A percentile compares a stretch with the other conserved stretches of the same genome.
Conservation (phyloP, 2,797 vertebrate genomes). For the Falco biarmicus region DNA sequence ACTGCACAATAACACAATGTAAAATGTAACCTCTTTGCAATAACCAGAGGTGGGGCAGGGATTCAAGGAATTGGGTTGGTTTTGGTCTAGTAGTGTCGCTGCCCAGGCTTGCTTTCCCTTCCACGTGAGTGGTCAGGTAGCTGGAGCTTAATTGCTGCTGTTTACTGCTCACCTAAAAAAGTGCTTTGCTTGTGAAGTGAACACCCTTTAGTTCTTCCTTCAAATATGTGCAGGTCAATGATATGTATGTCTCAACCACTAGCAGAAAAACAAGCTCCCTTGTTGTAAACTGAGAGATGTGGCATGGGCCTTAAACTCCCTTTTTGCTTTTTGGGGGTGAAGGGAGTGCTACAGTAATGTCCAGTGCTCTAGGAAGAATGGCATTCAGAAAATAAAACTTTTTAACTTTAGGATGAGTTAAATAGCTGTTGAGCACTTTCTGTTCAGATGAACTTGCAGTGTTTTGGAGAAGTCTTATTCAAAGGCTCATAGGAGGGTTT, state of each 20-base stretch:
- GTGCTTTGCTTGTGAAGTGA: neutral
- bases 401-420: neutral
- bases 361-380: neutral
- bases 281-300: neutral
- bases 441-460: neutral
- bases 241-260: neutral
- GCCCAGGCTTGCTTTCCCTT: neutral
- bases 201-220: neutral
- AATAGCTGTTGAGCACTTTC: neutral
- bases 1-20: too few species aligned
- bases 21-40: too few species aligned
- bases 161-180: neutral
- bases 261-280: neutral
- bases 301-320: neutral
- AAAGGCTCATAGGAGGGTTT: neutral
- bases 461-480: neutral
- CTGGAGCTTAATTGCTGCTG: neutral
- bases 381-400: neutral
- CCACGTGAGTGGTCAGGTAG: neutral
- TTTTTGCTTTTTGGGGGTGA: neutral
- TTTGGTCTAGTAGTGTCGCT: neutral
- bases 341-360: neutral
- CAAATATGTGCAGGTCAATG: neutral
- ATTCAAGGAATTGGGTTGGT: neutral
- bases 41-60: neutral